Conservation (phyloP, 1,140 invertebrate genomes). For the Andrena cerasifolii region DNA sequence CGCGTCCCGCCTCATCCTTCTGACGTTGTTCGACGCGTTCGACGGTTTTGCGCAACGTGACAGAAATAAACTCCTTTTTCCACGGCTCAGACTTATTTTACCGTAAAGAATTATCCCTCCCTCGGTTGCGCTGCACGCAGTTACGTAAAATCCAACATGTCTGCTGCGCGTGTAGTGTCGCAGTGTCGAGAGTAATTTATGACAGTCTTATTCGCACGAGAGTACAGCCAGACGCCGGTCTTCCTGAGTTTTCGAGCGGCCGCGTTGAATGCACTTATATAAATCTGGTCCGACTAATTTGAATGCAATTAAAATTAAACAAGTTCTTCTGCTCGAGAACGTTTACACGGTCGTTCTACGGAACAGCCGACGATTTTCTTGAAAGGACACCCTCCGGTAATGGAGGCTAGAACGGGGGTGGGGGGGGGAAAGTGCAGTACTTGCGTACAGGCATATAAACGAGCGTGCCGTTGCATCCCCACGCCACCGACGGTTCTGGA, state of each 20-base stretch:
- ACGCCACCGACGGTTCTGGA: conserved; percentile 59
- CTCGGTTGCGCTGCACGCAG: no score
- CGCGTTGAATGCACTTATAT: not conserved
- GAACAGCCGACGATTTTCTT: conserved; percentile 34
- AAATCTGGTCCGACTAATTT: conserved; percentile 7
- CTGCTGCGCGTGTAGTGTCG: not conserved
- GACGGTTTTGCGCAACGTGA: no score
- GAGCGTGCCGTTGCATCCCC: conserved; percentile 51
- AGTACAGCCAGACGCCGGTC: no score
- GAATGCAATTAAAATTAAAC: conserved; percentile 29
- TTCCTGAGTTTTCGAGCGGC: not conserved
- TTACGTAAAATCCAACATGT: no score
- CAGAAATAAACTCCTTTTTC: no score
- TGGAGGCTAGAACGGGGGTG: conserved; percentile 19
- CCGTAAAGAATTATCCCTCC: not conserved
- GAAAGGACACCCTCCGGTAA: conserved; percentile 39
- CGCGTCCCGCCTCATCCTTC: not conserved
- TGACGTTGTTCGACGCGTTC: conserved; percentile 15
- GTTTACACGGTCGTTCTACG: conserved; percentile 33
- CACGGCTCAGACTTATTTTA: no score
- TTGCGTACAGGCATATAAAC: conserved; percentile 52
- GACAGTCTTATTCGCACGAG: not conserved
- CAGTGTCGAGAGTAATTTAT: not conserved
- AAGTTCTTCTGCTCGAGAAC: conserved; percentile 3
- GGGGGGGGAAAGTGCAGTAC: conserved; percentile 28